These are phyloP conservation scores for Prietella phreatophila DNA, from an alignment of 2,113 vertebrate species.

Conservation along the genomic window DNA sequence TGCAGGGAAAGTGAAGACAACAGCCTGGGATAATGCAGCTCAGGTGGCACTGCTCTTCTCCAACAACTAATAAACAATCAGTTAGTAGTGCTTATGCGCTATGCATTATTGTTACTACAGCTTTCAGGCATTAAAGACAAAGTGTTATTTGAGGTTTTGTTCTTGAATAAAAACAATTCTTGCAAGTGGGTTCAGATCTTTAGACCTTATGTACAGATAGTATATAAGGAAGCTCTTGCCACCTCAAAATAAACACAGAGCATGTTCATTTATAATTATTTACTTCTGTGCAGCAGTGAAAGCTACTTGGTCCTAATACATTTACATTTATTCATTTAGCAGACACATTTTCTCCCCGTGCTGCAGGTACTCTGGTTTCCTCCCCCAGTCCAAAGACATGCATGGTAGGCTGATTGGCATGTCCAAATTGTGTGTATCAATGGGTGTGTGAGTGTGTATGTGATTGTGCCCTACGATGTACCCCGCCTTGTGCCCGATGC, in stretches of 20 bases:
- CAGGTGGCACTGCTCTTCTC: conserved; percentile 57
- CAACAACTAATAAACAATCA: background rate
- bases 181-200: background rate
- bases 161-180: background rate
- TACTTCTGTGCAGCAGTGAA: background rate
- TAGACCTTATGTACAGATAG: background rate
- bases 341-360: no score
- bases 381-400: no score
- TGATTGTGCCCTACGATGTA: no score
- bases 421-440: no score
- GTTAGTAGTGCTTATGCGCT: background rate
- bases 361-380: no score
- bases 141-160: background rate
- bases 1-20: conserved; percentile 50
- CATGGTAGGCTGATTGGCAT: no score
- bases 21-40: conserved; percentile 57
- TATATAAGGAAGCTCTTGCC: background rate
- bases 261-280: background rate
- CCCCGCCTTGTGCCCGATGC: no score
- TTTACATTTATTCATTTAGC: no score
- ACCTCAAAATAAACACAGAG: background rate
- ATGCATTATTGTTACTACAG: background rate
- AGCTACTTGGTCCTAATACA: no score
- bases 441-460: no score
- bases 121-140: background rate